These are phyloP conservation scores for Gadus macrocephalus DNA, from an alignment of 2,113 vertebrate genomes.

Conservation along the genomic window DNA sequence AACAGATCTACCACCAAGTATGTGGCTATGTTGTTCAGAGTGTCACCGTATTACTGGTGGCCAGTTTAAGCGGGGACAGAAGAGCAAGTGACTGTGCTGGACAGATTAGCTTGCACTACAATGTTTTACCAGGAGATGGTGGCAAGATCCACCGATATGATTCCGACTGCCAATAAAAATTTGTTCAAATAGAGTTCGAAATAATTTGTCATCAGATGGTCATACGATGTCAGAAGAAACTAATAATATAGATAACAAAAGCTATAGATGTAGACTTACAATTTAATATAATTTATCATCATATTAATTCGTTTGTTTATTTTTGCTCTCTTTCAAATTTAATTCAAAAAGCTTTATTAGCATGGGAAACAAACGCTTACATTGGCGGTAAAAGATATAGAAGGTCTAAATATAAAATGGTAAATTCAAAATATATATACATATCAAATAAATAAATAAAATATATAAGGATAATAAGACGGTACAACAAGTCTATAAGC, in stretches of 20 bases:
- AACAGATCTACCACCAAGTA: too few species aligned
- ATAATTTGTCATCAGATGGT: too few species aligned
- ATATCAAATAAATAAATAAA: neutral
- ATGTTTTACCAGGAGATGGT: neutral
- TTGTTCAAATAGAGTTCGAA: too few species aligned
- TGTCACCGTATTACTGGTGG: neutral
- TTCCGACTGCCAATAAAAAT: too few species aligned
- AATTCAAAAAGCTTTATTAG: neutral
- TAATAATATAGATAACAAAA: too few species aligned
- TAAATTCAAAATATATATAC: neutral
- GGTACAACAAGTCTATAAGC: too few species aligned
- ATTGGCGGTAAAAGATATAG: neutral
- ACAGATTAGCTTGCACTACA: neutral
- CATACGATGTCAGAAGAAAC: too few species aligned
- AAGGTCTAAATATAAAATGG: neutral
- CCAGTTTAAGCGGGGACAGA: neutral
- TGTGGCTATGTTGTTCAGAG: neutral
- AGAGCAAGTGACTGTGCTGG: neutral
- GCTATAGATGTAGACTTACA: too few species aligned
- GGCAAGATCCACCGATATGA: too few species aligned
- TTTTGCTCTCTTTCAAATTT: neutral
- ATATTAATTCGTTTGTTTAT: neutral
- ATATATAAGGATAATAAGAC: too few species aligned
- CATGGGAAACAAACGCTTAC: neutral
- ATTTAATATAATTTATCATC: too few species aligned